phyloP scores from a whole-genome alignment of 2,888 invertebrate genomes.

The Andrena fulva region DNA sequence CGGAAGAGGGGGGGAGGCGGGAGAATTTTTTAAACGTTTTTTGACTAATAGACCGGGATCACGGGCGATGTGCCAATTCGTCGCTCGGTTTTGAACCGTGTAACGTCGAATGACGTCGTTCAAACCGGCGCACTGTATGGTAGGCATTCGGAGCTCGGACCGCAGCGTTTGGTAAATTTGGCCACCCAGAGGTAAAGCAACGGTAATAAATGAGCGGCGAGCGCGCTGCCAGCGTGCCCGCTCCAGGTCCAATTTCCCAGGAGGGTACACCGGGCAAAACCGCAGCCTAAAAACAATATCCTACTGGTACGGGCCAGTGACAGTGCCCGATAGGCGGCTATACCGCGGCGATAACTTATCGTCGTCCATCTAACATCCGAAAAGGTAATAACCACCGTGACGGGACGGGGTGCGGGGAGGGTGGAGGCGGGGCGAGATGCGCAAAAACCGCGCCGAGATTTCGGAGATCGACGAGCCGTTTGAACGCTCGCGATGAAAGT shows the following conservation, averaged over 20 bases:
- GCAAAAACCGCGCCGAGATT: slow-evolving; percentile 65
- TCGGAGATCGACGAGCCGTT: slow-evolving; percentile 45
- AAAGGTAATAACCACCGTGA: slow-evolving; percentile 65
- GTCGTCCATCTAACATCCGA: slow-evolving; percentile 68
- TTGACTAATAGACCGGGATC: slow-evolving; percentile 59
- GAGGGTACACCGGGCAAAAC: slow-evolving; percentile 79
- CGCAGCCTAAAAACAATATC: slow-evolving; percentile 83
- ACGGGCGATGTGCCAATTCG: slow-evolving; percentile 72
- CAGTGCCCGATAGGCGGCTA: slow-evolving; percentile 76
- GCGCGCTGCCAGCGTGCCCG: slow-evolving; percentile 74
- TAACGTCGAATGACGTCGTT: slow-evolving; percentile 74
- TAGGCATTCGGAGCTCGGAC: slow-evolving; percentile 67
- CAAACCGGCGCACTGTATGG: slow-evolving; percentile 53
- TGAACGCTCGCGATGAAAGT: slow-evolving; percentile 11
- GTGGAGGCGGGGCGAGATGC: background rate
- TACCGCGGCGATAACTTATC: slow-evolving; percentile 72
- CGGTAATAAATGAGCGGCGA: slow-evolving; percentile 83
- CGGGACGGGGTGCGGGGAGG: background rate
- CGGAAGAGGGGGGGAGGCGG: background rate
- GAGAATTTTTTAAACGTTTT: slow-evolving; percentile 67
- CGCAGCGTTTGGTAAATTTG: slow-evolving; percentile 79
- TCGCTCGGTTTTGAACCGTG: slow-evolving; percentile 71
- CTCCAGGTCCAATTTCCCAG: slow-evolving; percentile 81
- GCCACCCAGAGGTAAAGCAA: slow-evolving; percentile 82
- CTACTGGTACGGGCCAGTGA: slow-evolving; percentile 73